phyloP scores from a whole-genome alignment of 2,888 invertebrate species.

The Aspidiotus destructor region DNA sequence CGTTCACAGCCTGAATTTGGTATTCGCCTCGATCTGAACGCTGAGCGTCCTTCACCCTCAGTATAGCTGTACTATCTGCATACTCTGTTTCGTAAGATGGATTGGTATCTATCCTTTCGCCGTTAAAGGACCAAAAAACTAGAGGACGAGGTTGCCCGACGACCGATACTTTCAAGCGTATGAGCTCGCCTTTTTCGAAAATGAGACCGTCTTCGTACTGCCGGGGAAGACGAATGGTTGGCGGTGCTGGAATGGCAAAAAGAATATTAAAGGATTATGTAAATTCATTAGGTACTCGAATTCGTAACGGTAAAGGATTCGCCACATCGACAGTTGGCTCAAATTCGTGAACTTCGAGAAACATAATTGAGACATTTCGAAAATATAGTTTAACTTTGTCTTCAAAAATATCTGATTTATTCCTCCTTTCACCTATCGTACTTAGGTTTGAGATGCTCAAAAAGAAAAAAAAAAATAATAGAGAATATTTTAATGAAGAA shows the following conservation, averaged over 20 bases:
- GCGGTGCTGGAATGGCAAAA: constrained; percentile 52
- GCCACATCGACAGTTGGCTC: neutral
- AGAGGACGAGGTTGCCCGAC: constrained; percentile 76
- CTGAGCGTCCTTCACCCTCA: constrained; percentile 65
- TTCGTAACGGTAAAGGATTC: neutral
- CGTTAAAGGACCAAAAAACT: constrained; percentile 75
- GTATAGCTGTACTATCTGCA: constrained; percentile 58
- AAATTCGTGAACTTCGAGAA: neutral
- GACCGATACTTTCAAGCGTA: constrained; percentile 72
- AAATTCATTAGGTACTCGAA: neutral
- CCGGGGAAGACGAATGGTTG: constrained; percentile 68
- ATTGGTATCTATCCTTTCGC: constrained; percentile 49
- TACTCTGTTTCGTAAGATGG: constrained; percentile 60
- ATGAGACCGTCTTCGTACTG: constrained; percentile 80
- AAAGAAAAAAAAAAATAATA: too few relatives aligned
- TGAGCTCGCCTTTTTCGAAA: constrained; percentile 74
- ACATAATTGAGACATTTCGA: neutral
- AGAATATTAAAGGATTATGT: neutral
- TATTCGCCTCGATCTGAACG: constrained; percentile 83
- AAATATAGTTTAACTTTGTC: too few relatives aligned
- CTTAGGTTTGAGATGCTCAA: too few relatives aligned
- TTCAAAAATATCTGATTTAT: too few relatives aligned
- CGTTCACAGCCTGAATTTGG: constrained; percentile 67
- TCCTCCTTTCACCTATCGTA: too few relatives aligned
- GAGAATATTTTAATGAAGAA: too few relatives aligned